Conservation (phyloP, 2,888 invertebrate genomes). For the Dicyrtomina minuta region DNA sequence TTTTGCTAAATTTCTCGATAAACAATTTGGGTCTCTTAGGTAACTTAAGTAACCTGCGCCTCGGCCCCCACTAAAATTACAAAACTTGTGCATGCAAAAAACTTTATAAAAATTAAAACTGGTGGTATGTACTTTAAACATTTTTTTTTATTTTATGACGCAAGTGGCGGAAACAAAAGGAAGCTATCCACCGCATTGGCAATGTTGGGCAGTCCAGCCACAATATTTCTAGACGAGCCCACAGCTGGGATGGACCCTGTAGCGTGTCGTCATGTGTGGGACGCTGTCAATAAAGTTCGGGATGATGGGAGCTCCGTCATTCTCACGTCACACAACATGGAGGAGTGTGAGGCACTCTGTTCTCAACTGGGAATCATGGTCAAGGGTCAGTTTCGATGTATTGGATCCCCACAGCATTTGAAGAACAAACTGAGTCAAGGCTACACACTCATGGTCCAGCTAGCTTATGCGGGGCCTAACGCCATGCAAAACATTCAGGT, state of each 20-base stretch:
- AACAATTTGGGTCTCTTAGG: constrained; percentile 58
- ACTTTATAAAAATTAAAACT: background rate
- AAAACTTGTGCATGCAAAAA: background rate
- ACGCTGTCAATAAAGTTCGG: constrained; percentile 68
- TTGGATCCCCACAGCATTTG: constrained; percentile 73
- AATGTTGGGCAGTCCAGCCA: constrained; percentile 68
- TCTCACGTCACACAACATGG: constrained; percentile 85
- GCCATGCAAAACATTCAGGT: too few relatives aligned
- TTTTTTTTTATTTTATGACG: background rate
- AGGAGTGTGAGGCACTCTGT: constrained; percentile 81
- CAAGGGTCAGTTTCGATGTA: constrained; percentile 71
- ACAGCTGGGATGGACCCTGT: constrained; percentile 75
- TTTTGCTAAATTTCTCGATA: constrained; percentile 65
- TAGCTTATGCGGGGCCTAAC: constrained; percentile 54
- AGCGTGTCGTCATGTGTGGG: constrained; percentile 78
- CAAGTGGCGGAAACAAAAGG: constrained; percentile 74
- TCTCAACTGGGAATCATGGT: constrained; percentile 80
- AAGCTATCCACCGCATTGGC: constrained; percentile 73
- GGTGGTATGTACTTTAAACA: background rate
- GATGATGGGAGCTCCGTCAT: constrained; percentile 73
- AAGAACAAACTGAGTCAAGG: constrained; percentile 74
- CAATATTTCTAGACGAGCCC: constrained; percentile 68
- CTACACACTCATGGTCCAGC: constrained; percentile 63
- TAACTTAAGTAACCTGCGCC: constrained; percentile 48
- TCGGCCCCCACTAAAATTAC: background rate